These are phyloP conservation scores for Phrixothrix hirtus DNA, from an alignment of 2,888 invertebrate species.

Conservation along the genomic window DNA sequence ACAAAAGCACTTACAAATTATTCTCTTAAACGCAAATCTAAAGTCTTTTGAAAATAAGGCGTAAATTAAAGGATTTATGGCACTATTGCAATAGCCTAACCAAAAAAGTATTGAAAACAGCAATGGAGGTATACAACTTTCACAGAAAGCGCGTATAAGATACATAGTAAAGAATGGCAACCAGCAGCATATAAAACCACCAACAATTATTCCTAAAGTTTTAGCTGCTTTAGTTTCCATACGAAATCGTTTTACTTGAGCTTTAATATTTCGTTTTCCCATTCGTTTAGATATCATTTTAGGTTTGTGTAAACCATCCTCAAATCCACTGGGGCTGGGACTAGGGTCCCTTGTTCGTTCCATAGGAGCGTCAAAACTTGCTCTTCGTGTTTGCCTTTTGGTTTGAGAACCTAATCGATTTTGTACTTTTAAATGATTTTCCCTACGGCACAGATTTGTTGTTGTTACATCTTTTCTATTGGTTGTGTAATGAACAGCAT, in stretches of 20 bases:
- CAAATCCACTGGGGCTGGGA: slow-evolving; percentile 56
- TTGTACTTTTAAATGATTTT: slow-evolving; percentile 64
- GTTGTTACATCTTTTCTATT: slow-evolving; percentile 68
- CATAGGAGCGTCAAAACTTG: slow-evolving; percentile 59
- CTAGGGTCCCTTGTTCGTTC: slow-evolving; percentile 56
- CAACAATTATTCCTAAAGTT: slow-evolving; percentile 95
- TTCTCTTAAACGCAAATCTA: slow-evolving; percentile 90
- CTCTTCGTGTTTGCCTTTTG: slow-evolving; percentile 53
- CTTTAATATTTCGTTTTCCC: slow-evolving; percentile 89
- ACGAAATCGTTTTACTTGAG: slow-evolving; percentile 80
- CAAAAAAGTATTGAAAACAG: slow-evolving; percentile 93
- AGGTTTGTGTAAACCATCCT: slow-evolving; percentile 47
- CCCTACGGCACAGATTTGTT: slow-evolving; percentile 56
- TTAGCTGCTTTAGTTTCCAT: slow-evolving; percentile 98
- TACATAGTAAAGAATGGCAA: slow-evolving; percentile 96
- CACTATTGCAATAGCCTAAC: slow-evolving; percentile 97
- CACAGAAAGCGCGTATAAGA: slow-evolving; percentile 85
- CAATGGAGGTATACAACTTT: slow-evolving; percentile 79
- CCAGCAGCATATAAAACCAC: slow-evolving; percentile 97
- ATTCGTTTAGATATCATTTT: slow-evolving; percentile 65
- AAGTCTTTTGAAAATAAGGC: slow-evolving; percentile 95
- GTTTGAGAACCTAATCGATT: slow-evolving; percentile 43
- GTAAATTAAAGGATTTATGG: slow-evolving; percentile 93
- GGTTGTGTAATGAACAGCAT: slow-evolving; percentile 70
- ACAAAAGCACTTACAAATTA: slow-evolving; percentile 85